These are phyloP conservation scores for Drosophila navojoa DNA, from an alignment of 1,140 invertebrate genomes.

Conservation along the genomic window DNA sequence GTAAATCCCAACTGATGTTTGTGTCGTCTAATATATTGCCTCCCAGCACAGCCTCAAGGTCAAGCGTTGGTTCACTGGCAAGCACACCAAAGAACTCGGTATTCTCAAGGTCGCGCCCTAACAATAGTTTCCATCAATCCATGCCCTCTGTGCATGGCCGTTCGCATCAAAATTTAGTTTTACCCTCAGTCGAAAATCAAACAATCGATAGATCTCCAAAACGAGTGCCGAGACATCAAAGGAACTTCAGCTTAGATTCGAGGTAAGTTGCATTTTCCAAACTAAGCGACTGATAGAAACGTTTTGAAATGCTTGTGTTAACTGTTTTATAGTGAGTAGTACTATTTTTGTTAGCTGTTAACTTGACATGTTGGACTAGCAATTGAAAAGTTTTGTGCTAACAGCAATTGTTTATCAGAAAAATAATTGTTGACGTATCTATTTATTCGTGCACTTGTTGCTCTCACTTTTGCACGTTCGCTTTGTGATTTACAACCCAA, in stretches of 20 bases:
- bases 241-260: conserved; percentile 91
- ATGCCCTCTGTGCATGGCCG: conserved; percentile 87
- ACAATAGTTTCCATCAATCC: conserved; percentile 74
- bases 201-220: conserved; percentile 84
- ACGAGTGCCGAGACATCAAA: conserved; percentile 89
- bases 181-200: conserved; percentile 29
- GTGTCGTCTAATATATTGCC: conserved; percentile 68
- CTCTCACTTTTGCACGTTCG: conserved; percentile 17
- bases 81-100: conserved; percentile 77
- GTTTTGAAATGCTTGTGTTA: not conserved
- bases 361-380: conserved; percentile 14
- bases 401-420: not conserved
- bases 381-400: conserved; percentile 1
- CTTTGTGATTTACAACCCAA: conserved; percentile 25
- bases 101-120: conserved; percentile 73
- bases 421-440: not conserved
- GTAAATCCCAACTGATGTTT: conserved; percentile 5
- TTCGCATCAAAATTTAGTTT: conserved; percentile 75
- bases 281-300: not conserved
- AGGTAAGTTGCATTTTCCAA: conserved; percentile 84
- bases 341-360: not conserved
- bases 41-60: conserved; percentile 46
- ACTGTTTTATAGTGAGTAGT: no score
- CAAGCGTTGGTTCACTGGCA: conserved; percentile 63
- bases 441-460: conserved; percentile 8